Conservation (phyloP, 2,113 vertebrate genomes). For the Plectropomus leopardus region DNA sequence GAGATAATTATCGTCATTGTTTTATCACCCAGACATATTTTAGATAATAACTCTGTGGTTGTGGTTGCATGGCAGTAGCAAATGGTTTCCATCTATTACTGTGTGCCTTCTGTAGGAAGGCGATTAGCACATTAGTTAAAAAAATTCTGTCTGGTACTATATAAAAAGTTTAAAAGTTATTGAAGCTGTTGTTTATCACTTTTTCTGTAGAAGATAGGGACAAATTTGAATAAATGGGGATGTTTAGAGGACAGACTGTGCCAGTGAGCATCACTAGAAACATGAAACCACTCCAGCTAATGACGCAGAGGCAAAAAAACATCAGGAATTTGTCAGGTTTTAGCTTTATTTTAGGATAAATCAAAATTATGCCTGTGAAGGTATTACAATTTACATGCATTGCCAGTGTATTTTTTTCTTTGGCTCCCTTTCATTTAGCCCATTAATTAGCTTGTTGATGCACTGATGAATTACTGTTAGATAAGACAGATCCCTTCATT, state of each 20-base stretch:
- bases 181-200: slow-evolving; percentile 30
- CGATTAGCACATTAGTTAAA: slow-evolving; percentile 48
- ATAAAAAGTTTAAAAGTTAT: slow-evolving; percentile 19
- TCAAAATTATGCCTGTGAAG: slow-evolving; percentile 3
- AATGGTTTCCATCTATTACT: background rate
- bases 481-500: slow-evolving; percentile 14
- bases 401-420: background rate
- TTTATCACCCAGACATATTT: no score
- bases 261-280: slow-evolving; percentile 27
- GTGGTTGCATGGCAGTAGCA: background rate
- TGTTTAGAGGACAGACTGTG: slow-evolving; percentile 35
- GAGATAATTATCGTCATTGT: slow-evolving; percentile 4
- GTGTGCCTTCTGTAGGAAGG: background rate
- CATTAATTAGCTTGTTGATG: slow-evolving; percentile 38
- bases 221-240: slow-evolving; percentile 53
- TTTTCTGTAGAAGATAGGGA: slow-evolving; percentile 16
- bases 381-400: slow-evolving; percentile 8
- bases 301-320: background rate
- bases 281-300: slow-evolving; percentile 30
- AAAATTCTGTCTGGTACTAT: slow-evolving; percentile 7
- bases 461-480: slow-evolving; percentile 36
- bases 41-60: no score
- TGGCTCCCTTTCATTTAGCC: slow-evolving; percentile 26
- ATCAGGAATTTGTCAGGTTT: background rate
- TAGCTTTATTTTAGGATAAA: slow-evolving; percentile 7